Conservation (phyloP, 1,140 invertebrate genomes). For the Euglossa dilemma region DNA sequence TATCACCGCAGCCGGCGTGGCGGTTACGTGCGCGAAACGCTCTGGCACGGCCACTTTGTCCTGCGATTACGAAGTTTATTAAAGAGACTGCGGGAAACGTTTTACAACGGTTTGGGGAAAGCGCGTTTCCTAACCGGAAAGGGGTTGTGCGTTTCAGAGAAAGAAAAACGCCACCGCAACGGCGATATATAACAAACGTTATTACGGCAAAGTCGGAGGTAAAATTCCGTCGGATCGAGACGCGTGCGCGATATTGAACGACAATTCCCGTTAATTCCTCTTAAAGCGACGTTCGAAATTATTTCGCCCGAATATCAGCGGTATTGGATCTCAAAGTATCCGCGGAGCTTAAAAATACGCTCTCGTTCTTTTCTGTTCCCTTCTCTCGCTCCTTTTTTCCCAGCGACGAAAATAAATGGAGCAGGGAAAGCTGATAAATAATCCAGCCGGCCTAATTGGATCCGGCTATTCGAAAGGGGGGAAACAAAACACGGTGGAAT, state of each 20-base stretch:
- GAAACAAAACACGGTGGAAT: not conserved
- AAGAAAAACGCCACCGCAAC: not conserved
- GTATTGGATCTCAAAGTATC: too few relatives aligned
- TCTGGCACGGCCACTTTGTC: not conserved
- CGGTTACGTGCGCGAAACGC: constrained; percentile 14
- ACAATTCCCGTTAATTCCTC: too few relatives aligned
- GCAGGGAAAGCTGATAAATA: constrained; percentile 11
- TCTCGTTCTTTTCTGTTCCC: too few relatives aligned
- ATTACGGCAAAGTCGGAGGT: too few relatives aligned
- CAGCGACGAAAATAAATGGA: not conserved
- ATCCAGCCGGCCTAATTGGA: not conserved
- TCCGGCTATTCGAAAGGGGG: not conserved
- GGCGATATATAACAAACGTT: too few relatives aligned
- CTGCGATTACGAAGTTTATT: constrained; percentile 9
- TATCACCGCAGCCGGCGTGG: constrained; percentile 15
- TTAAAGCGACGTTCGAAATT: not conserved
- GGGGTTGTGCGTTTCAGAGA: not conserved
- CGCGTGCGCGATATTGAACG: too few relatives aligned
- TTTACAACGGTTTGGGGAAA: not conserved
- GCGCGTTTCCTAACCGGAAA: not conserved
- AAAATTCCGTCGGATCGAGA: too few relatives aligned
- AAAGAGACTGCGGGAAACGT: not conserved
- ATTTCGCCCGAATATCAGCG: not conserved
- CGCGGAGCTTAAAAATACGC: too few relatives aligned
- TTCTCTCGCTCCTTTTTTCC: not conserved